Evolutionary conservation across 2,797 vertebrate species (phyloP).

Genomic region (Acridotheres tristis): DNA sequence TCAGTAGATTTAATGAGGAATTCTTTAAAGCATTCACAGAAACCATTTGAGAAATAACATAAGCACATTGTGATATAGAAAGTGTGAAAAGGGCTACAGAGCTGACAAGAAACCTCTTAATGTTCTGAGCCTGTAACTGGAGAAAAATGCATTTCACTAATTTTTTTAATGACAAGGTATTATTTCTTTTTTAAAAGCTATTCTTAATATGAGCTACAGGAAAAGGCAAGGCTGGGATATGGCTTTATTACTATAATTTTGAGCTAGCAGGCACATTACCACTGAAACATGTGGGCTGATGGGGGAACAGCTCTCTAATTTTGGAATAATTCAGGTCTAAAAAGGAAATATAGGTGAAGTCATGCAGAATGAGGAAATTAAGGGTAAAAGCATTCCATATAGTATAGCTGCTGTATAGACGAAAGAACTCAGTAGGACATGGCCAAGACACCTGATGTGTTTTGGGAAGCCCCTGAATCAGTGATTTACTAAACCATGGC

Average conservation of each 20-base stretch:
- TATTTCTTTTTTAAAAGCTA: not conserved
- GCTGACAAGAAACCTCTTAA: not conserved
- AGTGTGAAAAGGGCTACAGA: not conserved
- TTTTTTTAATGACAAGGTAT: not conserved
- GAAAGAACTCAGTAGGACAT: not conserved
- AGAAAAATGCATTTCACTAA: not conserved
- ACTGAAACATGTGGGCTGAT: not conserved
- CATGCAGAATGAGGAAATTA: not conserved
- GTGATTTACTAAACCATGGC: not conserved
- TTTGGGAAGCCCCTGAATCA: not conserved
- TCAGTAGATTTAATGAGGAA: slow-evolving; percentile 80
- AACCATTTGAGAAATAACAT: not conserved
- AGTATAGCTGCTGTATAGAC: not conserved
- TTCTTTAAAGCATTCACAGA: slow-evolving; percentile 58
- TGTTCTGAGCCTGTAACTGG: not conserved
- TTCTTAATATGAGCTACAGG: not conserved
- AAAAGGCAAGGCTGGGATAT: not conserved
- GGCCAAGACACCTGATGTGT: not conserved
- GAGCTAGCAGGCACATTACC: not conserved
- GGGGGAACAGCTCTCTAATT: not conserved
- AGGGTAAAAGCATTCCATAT: not conserved
- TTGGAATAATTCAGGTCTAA: not conserved
- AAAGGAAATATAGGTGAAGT: not conserved
- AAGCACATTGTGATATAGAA: not conserved
- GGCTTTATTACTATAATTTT: not conserved